Conservation (phyloP, 2,113 vertebrate genomes). For the Elgaria multicarinata region DNA sequence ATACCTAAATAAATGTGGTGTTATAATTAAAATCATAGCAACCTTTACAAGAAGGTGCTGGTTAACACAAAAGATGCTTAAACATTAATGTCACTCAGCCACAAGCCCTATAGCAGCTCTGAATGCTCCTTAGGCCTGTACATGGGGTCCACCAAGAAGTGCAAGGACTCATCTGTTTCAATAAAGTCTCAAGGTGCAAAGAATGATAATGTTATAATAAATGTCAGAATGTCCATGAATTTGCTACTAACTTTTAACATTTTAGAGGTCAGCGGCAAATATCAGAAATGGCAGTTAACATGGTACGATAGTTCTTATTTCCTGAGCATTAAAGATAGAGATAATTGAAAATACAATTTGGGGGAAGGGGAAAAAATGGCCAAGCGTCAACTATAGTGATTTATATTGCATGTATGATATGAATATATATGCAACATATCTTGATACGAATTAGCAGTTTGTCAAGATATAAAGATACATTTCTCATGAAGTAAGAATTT, state of each 20-base stretch:
- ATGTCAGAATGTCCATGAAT: background rate
- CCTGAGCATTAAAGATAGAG: background rate
- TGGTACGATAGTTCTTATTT: background rate
- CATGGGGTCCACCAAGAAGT: background rate
- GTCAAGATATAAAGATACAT: background rate
- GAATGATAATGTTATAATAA: background rate
- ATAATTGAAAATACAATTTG: background rate
- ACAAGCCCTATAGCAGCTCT: background rate
- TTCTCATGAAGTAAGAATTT: background rate
- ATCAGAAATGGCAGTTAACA: too few relatives aligned
- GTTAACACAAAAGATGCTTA: background rate
- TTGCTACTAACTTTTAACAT: background rate
- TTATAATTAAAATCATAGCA: background rate
- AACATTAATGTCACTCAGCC: background rate
- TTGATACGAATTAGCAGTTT: background rate
- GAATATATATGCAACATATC: background rate
- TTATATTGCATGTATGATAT: background rate
- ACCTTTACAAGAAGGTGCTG: background rate
- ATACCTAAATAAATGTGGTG: background rate
- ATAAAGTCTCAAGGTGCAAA: background rate
- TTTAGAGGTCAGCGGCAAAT: background rate
- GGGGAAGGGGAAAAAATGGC: background rate
- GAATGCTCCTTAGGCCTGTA: background rate
- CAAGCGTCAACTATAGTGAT: background rate
- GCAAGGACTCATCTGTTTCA: background rate